phyloP scores from a whole-genome alignment of 2,113 vertebrate genomes.

The Progne subis region DNA sequence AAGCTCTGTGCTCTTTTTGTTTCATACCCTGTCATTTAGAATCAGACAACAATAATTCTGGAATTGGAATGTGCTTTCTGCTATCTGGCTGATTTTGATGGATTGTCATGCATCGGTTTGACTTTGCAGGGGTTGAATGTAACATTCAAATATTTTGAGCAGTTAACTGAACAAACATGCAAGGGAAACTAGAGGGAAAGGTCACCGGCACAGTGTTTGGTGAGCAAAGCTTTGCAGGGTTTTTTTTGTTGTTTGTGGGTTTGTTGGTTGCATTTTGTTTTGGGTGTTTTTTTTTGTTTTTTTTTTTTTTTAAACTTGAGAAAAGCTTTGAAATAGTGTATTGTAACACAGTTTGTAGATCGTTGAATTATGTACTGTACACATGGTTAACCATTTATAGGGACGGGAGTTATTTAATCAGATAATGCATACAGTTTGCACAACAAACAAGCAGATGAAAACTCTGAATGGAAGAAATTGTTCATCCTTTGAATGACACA shows the following conservation, averaged over 20 bases:
- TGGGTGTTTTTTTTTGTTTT: too few species aligned
- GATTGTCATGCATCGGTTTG: conserved; percentile 66
- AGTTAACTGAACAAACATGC: conserved; percentile 64
- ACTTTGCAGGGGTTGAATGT: conserved; percentile 68
- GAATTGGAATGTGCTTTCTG: conserved; percentile 47
- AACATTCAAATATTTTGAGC: conserved; percentile 61
- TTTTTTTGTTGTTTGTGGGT: neutral
- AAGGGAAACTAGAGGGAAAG: conserved; percentile 54
- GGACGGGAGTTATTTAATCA: conserved; percentile 54
- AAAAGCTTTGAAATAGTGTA: conserved; percentile 6
- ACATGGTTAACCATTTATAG: conserved; percentile 64
- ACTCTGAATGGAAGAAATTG: conserved; percentile 34
- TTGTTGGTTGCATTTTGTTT: neutral
- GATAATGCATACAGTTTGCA: conserved; percentile 41
- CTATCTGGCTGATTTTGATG: conserved; percentile 73
- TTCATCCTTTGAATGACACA: neutral
- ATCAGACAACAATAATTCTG: conserved; percentile 67
- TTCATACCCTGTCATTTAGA: conserved; percentile 54
- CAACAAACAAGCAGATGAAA: conserved; percentile 26
- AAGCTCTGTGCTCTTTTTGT: conserved; percentile 57
- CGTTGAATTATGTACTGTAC: conserved; percentile 52
- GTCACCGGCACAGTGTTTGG: conserved; percentile 44
- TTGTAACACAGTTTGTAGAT: conserved; percentile 39
- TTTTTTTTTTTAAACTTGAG: neutral
- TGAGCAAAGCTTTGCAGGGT: neutral